phyloP scores from a whole-genome alignment of 2,797 vertebrate species.

The Propithecus deckenii region DNA sequence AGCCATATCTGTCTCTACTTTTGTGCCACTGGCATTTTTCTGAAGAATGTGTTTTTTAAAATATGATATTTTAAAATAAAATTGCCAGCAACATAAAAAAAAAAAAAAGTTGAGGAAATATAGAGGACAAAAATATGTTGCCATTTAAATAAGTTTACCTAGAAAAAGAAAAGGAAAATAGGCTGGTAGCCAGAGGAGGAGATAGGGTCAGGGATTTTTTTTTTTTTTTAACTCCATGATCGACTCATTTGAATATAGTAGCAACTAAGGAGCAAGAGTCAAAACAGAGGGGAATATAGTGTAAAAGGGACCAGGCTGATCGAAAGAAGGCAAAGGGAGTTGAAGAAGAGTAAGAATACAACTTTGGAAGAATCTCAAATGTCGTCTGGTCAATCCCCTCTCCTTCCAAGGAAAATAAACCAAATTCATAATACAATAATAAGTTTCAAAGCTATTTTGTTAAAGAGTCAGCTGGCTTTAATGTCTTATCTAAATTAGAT shows the following conservation, averaged over 20 bases:
- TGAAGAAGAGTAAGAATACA: background rate
- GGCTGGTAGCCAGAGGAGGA: background rate
- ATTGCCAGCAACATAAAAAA: background rate
- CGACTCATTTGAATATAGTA: background rate
- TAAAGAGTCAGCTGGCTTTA: background rate
- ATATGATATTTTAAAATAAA: constrained; percentile 44
- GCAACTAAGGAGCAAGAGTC: background rate
- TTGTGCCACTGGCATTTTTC: background rate
- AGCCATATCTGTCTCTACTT: background rate
- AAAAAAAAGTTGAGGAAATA: background rate
- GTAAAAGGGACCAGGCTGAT: background rate
- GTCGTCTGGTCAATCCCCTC: background rate
- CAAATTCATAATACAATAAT: background rate
- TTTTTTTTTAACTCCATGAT: background rate
- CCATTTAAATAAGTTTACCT: background rate
- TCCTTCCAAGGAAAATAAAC: background rate
- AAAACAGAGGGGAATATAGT: background rate
- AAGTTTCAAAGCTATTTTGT: background rate
- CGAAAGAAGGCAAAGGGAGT: background rate
- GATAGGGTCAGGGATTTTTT: background rate
- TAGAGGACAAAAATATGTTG: background rate
- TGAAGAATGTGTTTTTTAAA: constrained; percentile 11
- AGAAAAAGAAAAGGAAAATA: background rate
- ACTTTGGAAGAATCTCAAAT: background rate
- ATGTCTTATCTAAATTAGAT: background rate